Evolutionary conservation across 1,140 invertebrate genomes (phyloP).

Genomic region (Choristoneura fumiferana): DNA sequence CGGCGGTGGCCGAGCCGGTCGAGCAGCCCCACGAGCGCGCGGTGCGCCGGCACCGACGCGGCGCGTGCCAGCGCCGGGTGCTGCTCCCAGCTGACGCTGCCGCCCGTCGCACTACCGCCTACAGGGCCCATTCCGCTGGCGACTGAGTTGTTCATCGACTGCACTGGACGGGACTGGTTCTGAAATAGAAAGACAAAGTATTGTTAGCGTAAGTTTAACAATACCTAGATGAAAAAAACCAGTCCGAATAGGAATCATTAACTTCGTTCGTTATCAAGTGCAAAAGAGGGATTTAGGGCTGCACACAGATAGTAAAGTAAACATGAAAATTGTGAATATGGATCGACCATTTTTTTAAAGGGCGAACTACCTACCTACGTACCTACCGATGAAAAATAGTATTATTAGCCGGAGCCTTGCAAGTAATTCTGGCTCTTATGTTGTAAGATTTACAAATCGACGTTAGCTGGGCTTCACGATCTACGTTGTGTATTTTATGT

Average conservation of each 20-base stretch:
- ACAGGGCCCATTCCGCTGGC: constrained; percentile 42
- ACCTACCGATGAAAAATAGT: background rate
- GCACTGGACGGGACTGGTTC: constrained; percentile 74
- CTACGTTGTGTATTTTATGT: constrained; percentile 27
- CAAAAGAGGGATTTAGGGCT: constrained; percentile 13
- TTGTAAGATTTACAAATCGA: constrained; percentile 24
- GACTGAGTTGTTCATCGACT: constrained; percentile 53
- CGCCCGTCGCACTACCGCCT: constrained; percentile 35
- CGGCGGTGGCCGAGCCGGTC: constrained; percentile 82
- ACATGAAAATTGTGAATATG: background rate
- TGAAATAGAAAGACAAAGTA: constrained; percentile 51
- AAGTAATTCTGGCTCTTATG: constrained; percentile 20
- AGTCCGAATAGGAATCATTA: too few relatives aligned
- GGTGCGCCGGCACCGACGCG: constrained; percentile 63
- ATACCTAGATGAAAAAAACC: too few relatives aligned
- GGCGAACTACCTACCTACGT: background rate
- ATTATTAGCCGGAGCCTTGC: background rate
- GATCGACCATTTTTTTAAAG: constrained; percentile 5
- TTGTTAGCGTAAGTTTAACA: constrained; percentile 20
- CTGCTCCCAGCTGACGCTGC: constrained; percentile 60
- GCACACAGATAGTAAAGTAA: constrained; percentile 2
- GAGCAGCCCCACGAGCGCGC: constrained; percentile 52
- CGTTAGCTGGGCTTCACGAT: constrained; percentile 15
- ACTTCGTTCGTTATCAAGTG: constrained; percentile 7
- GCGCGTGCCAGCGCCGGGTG: constrained; percentile 64